Evolutionary conservation across 2,888 invertebrate species (phyloP).

Genomic region (Seira sanloemensis): DNA sequence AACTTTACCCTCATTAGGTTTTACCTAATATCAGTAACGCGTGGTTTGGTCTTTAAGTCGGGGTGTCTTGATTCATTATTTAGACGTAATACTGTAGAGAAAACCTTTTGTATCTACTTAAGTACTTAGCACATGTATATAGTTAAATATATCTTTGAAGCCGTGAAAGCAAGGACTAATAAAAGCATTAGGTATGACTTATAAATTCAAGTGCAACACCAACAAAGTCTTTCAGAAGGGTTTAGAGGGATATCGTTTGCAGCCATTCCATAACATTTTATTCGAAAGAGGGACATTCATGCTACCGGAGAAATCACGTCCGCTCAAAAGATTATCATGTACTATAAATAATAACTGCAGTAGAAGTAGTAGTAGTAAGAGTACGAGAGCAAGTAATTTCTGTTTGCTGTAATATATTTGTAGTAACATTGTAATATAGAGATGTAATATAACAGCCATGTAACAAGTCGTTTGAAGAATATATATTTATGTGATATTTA

Average conservation of each 20-base stretch:
- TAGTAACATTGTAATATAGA: neutral
- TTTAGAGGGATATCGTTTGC: too few species aligned
- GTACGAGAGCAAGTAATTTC: conserved; percentile 2
- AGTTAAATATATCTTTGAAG: too few species aligned
- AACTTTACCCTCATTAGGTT: neutral
- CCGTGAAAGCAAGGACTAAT: too few species aligned
- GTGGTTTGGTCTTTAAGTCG: too few species aligned
- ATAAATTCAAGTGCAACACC: conserved; percentile 21
- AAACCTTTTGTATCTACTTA: too few species aligned
- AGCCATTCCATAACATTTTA: neutral
- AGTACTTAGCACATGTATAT: too few species aligned
- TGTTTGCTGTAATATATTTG: conserved; percentile 1
- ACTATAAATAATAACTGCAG: conserved; percentile 12
- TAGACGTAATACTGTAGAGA: too few species aligned
- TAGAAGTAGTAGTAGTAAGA: neutral
- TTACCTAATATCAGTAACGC: neutral
- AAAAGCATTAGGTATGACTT: too few species aligned
- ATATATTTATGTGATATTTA: conserved; percentile 7
- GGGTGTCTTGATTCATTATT: neutral
- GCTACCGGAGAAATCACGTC: conserved; percentile 57
- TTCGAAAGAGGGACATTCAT: conserved; percentile 3
- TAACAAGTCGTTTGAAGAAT: conserved; percentile 29
- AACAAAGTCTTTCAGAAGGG: neutral
- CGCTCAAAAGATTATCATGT: conserved; percentile 29
- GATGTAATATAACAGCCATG: conserved; percentile 25